Evolutionary conservation across 92 coral and sea anemone species (phyloP), one percentile per base, ranked within the genome.

Genomic region (Epizoanthus illoricatus): DNA sequence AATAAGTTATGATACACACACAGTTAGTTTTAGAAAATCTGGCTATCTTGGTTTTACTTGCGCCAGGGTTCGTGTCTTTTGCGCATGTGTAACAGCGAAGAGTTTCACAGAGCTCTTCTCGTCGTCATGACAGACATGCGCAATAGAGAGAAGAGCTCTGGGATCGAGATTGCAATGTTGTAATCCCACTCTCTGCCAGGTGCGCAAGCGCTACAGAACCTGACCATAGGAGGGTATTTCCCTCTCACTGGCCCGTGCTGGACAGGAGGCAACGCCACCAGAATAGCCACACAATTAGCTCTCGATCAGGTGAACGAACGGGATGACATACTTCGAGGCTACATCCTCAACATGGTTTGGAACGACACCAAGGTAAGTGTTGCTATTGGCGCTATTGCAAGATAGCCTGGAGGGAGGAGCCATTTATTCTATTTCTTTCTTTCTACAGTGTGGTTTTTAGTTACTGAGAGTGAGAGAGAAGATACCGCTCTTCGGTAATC

Each of bases 161-260:
- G 56, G 8, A 49, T 21, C 4, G n/a, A n/a, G n/a, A n/a, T 4
- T 19, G 15, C 12, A 64, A 7, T 16, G 6, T 11, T 65, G 1
- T 23, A 18, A 49, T 2, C 13, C 45, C 0, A 16, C 41, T 2
- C 45, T 20, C 52, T 40, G 39, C 52, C 81, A 76, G 81, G 69
- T 54, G 54, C 33, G 55, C 2, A 12, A 16, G 19, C 69, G n/a
- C 74, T 54, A 49, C 75, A 59, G 13, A 65, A 67, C 13, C 84
- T 90, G 13, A 90, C 93, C 41, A 84, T 90, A 65, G 93, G 93
- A 39, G 90, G 86, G 0, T 90, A 84, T 23, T 85, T 64, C 57
- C 93, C 93, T 3, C 66, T 86, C 7, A 80, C 81, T 47, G 90
- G 90, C 18, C 71, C 86, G 5, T 90, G 93, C 56, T 90, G 93